Conservation (phyloP, 2,888 invertebrate species). For the Laothoe populi region DNA sequence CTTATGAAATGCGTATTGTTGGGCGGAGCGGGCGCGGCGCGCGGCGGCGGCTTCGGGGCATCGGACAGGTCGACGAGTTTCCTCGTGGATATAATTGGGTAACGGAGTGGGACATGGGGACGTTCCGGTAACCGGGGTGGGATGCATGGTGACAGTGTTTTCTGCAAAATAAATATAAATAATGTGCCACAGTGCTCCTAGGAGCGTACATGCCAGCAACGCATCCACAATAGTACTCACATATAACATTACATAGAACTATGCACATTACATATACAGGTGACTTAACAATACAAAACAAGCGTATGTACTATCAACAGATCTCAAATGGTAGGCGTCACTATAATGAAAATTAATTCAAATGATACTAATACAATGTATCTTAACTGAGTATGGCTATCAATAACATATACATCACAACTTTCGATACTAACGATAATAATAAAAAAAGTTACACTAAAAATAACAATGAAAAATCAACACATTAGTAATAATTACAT, state of each 20-base stretch:
- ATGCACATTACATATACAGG: constrained; percentile 44
- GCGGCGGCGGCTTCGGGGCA: constrained; percentile 74
- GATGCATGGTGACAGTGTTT: constrained; percentile 74
- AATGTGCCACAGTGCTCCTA: constrained; percentile 78
- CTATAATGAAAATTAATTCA: constrained; percentile 21
- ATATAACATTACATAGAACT: constrained; percentile 45
- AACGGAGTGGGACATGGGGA: constrained; percentile 72
- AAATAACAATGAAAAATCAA: constrained; percentile 9
- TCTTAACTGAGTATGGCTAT: constrained; percentile 3
- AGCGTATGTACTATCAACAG: constrained; percentile 20
- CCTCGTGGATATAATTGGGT: constrained; percentile 77
- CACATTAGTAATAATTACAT: constrained; percentile 16
- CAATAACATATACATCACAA: constrained; percentile 18
- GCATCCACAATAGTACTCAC: constrained; percentile 52
- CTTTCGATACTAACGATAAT: constrained; percentile 7
- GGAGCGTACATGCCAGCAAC: constrained; percentile 64
- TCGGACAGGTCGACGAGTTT: constrained; percentile 75
- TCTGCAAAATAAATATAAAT: constrained; percentile 80
- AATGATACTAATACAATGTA: constrained; percentile 20
- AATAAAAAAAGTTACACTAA: background rate
- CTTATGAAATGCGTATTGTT: constrained; percentile 70
- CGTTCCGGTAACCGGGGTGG: constrained; percentile 79
- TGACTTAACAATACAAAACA: constrained; percentile 35
- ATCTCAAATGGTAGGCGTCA: constrained; percentile 21
- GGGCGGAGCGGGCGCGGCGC: constrained; percentile 54